Evolutionary conservation across 2,888 invertebrate genomes (phyloP).

Genomic region (Helicoverpa assulta): DNA sequence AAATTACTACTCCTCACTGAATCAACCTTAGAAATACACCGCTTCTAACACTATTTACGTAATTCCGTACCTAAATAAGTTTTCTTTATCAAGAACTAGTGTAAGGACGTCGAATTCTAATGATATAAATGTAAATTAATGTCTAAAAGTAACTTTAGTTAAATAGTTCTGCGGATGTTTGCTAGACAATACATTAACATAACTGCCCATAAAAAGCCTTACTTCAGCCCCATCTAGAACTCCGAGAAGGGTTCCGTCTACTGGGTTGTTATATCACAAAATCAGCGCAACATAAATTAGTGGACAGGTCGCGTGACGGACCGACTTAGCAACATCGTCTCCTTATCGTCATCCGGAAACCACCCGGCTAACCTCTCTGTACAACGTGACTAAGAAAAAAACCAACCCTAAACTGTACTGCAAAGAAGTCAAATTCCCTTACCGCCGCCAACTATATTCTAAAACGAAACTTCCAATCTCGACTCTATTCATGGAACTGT

Average conservation of each 20-base stretch:
- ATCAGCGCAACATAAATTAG: slow-evolving; percentile 90
- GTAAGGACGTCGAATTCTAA: slow-evolving; percentile 50
- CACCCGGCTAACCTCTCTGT: slow-evolving; percentile 73
- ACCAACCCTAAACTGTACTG: slow-evolving; percentile 71
- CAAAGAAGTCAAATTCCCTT: slow-evolving; percentile 78
- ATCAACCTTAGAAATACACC: slow-evolving; percentile 6
- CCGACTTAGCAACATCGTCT: slow-evolving; percentile 85
- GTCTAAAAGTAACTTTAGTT: slow-evolving; percentile 46
- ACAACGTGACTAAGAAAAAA: slow-evolving; percentile 60
- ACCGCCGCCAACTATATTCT: slow-evolving; percentile 63
- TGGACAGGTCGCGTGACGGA: slow-evolving; percentile 89
- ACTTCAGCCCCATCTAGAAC: slow-evolving; percentile 50
- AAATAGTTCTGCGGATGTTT: slow-evolving; percentile 66
- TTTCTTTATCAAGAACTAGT: slow-evolving; percentile 31
- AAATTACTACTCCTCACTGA: slow-evolving; percentile 27
- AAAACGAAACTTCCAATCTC: slow-evolving; percentile 66
- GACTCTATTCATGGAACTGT: slow-evolving; percentile 75
- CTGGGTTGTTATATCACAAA: slow-evolving; percentile 80
- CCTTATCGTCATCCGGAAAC: slow-evolving; percentile 88
- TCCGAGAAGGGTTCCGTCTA: slow-evolving; percentile 77
- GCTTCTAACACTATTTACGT: not conserved
- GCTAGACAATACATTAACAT: slow-evolving; percentile 82
- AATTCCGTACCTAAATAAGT: slow-evolving; percentile 6
- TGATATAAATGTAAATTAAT: slow-evolving; percentile 56
- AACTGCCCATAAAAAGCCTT: slow-evolving; percentile 69